Evolutionary conservation across 2,888 invertebrate genomes (phyloP), one percentile per base, ranked within the genome.

Genomic region (Campoletis raptor): DNA sequence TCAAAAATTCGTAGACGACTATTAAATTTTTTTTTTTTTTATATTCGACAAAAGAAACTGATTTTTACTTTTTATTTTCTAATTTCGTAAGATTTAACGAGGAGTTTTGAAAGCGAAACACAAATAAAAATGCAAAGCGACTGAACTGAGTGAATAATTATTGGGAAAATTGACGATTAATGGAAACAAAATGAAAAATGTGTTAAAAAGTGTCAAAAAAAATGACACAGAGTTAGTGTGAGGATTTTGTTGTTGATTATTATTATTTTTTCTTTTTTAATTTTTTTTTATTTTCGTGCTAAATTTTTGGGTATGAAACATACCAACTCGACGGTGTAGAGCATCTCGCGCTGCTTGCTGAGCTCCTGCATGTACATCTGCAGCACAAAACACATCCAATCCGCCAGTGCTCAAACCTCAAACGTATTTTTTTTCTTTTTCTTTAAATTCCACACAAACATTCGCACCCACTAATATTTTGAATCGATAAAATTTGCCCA

Each of bases 321-420:
- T 96, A 97, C 97, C 97, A 97, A 96, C 96, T 97, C 97, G 95
- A 97, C 97, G 95, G 97, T 97, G 95, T 97, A 96, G 95, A 97
- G 96, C 95, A 97, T 96, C 96, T 97, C 97, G 95, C 97, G 96
- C 95, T 97, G 97, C 95, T 97, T 97, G 95, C 96, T 97, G 96
- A 98, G 97, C 97, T 98, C 98, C 95, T 98, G 97, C 96, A 97
- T 97, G 96, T 97, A 97, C 95, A 97, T 97, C 97, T 97, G 97
- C 96, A 95, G 94, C 94, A 95, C 92, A 92, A 94, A 94, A 93
- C 94, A 92, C 93, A 93, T 92, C 92, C 93, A 94, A 91, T 93
- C 93, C 93, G 94, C 93, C 92, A 94, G 92, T 93, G 94, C 93
- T 94, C 93, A 92, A 92, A 94, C 92, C 90, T 92, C 92, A 91